Evolutionary conservation across 2,113 vertebrate genomes (phyloP), one percentile per base, ranked within the genome.

Genomic region (Myocastor coypus): DNA sequence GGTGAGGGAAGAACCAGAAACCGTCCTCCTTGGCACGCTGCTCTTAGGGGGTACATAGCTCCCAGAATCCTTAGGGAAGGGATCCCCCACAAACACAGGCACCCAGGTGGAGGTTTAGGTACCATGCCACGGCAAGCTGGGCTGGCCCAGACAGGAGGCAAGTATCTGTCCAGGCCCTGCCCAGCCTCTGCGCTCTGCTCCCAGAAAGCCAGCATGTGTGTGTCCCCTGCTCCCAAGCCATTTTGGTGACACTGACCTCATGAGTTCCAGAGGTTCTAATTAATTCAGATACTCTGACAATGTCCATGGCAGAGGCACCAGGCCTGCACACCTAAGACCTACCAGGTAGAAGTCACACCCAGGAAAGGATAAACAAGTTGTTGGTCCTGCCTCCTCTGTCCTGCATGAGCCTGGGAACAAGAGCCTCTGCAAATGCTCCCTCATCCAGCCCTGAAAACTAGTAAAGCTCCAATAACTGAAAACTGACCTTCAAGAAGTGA

Each of bases 1-100:
- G 96, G 97, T 98, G 73, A 97, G 95, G 52, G 68, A 9, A 28
- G 13, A 2, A 0, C 34, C 59, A 32, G 26, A n/a, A 28, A 2
- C 1, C 0, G 0, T 55, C 75, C 30, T 14, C 30, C 55, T 0
- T 1, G 12, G 4, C 0, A 17, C 55, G 19, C 0, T 50, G 63
- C 46, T 83, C 24, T 55, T 11, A 69, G 42, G 69, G 37, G 59
- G 10, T 40, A 30, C 0, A 0, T 9, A 55, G 12, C 50, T 9
- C 50, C 10, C 10, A 0, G 55, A 1, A 1, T 20, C 28, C 16
- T 19, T 17, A 26, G 34, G 3, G 22, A 32, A 34, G 26, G 34
- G 14, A 13, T 16, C 0, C 7, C 75, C n/a, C 14, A 24, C 37
- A 28, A 7, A 4, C 28, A n/a, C 7, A 9, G 7, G 11, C 71